Evolutionary conservation across 2,888 invertebrate species (phyloP).

Genomic region (Athripsodes cinereus): DNA sequence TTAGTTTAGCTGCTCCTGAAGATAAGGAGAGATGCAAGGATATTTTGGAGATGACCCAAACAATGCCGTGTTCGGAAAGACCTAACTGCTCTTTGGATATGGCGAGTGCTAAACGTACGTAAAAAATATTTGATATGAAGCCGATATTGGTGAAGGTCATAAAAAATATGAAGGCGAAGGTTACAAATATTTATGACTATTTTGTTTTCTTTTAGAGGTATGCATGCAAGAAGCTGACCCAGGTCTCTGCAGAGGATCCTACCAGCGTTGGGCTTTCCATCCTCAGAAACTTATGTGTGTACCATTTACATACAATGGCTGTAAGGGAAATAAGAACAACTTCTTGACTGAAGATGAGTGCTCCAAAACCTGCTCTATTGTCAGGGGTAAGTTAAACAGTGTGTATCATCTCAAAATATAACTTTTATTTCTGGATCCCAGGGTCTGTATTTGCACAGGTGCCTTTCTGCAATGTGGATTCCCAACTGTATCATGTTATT

Average conservation of each 20-base stretch:
- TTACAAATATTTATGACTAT: too few relatives aligned
- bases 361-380: constrained; percentile 58
- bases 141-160: too few relatives aligned
- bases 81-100: constrained; percentile 66
- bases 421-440: too few relatives aligned
- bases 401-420: too few relatives aligned
- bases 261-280: constrained; percentile 85
- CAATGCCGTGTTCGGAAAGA: constrained; percentile 61
- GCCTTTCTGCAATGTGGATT: too few relatives aligned
- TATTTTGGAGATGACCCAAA: constrained; percentile 68
- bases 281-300: constrained; percentile 68
- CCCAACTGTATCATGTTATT: too few relatives aligned
- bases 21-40: constrained; percentile 59
- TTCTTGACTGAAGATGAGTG: constrained; percentile 79
- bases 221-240: constrained; percentile 72
- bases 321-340: constrained; percentile 87
- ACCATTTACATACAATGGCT: constrained; percentile 84
- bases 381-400: constrained; percentile 57
- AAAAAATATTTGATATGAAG: too few relatives aligned
- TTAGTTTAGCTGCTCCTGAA: constrained; percentile 60
- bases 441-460: too few relatives aligned
- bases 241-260: constrained; percentile 85
- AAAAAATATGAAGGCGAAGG: too few relatives aligned
- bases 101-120: constrained; percentile 69
- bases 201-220: constrained; percentile 49